A percentile compares a stretch with the other conserved stretches of the same genome.
Conservation (phyloP, 1,140 invertebrate genomes). For the Ceratosolen solmsi region DNA sequence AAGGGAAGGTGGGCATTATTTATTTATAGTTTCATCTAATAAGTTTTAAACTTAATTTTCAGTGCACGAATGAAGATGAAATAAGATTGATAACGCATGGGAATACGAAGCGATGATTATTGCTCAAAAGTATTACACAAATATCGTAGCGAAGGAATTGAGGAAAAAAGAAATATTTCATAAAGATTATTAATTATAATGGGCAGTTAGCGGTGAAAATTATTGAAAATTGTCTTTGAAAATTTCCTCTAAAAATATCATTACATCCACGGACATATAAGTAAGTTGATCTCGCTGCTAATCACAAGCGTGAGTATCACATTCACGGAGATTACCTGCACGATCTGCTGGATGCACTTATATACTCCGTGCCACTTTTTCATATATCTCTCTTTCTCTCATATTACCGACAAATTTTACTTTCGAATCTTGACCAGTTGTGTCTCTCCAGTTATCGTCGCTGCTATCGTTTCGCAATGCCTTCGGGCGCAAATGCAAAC, state of each 20-base stretch:
- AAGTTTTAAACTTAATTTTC: no score
- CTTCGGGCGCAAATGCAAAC: conserved; percentile 6
- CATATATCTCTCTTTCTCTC: conserved; percentile 1
- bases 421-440: conserved; percentile 65
- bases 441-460: conserved; percentile 41
- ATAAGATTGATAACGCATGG: no score
- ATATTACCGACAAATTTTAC: conserved; percentile 47
- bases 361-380: background rate
- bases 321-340: background rate
- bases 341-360: background rate
- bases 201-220: background rate
- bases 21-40: no score
- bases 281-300: background rate
- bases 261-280: background rate
- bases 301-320: background rate
- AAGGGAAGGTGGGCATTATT: no score
- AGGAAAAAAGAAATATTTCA: no score
- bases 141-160: no score
- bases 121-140: no score
- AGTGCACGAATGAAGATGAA: no score
- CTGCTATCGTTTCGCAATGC: conserved; percentile 49
- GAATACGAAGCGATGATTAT: no score
- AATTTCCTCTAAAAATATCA: background rate
- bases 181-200: no score
- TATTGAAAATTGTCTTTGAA: background rate